Evolutionary conservation across 2,888 invertebrate genomes (phyloP).

Genomic region (Syrista parreyssii): DNA sequence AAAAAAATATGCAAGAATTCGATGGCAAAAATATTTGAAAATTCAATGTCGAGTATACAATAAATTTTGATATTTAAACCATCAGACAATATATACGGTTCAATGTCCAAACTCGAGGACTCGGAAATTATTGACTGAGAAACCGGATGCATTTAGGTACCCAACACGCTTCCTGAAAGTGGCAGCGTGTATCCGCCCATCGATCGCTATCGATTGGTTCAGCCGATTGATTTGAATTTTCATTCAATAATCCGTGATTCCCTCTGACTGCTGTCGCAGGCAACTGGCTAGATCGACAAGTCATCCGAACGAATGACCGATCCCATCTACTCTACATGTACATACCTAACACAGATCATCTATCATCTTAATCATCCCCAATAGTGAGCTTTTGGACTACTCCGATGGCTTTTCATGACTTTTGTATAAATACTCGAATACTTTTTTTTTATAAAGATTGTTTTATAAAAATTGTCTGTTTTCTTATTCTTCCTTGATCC

Average conservation of each 20-base stretch:
- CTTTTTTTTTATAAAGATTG: not conserved
- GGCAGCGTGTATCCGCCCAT: not conserved
- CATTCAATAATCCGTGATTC: not conserved
- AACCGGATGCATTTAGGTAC: not conserved
- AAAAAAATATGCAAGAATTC: not conserved
- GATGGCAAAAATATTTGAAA: not conserved
- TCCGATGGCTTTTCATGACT: not conserved
- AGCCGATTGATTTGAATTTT: not conserved
- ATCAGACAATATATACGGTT: not conserved
- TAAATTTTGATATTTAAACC: not conserved
- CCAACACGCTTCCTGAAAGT: not conserved
- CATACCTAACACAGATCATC: not conserved
- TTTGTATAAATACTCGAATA: not conserved
- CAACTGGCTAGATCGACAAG: not conserved
- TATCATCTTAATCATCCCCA: not conserved
- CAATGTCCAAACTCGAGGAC: not conserved
- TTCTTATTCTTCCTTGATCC: not conserved
- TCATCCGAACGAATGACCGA: not conserved
- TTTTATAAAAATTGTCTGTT: not conserved
- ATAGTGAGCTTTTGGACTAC: not conserved
- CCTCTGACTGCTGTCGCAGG: not conserved
- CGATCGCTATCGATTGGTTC: not conserved
- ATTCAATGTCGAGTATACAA: not conserved
- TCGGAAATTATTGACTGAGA: not conserved
- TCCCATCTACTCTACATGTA: not conserved